Evolutionary conservation across 2,113 vertebrate species (phyloP), one percentile per base, ranked within the genome.

Genomic region (Chionis minor): DNA sequence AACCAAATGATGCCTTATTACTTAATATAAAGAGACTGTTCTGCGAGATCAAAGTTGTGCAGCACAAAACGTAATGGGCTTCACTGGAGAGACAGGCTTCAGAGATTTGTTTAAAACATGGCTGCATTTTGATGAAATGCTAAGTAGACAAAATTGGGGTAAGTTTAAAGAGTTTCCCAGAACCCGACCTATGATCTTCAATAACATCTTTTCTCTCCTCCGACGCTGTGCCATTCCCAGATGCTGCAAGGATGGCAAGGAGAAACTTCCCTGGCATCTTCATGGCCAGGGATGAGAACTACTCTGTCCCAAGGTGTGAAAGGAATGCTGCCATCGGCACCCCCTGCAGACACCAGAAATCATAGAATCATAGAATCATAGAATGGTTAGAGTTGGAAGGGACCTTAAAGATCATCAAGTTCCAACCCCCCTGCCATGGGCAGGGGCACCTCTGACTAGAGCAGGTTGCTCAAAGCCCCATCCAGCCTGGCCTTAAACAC

Each of bases 1-100:
- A 97, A 95, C 95, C 95, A 97, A 97, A 94, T 96, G 95, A 97
- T 94, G 96, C 91, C 90, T 96, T 97, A 96, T 96, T 97, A 96
- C 89, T 96, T 97, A 96, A 97, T 96, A 73, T 81, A 96, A 92
- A 95, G 91, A 95, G 97, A 96, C 95, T 95, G 93, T 73, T 97
- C 87, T 51, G 67, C 0, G 3, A 97, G 97, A 97, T 97, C 96
- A 97, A 97, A 97, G 97, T 90, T 66, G 81, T 67, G 67, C 75
- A 63, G 82, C 94, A 86, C 81, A 85, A 90, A 93, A 88, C 2
- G 38, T 86, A 96, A 94, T 78, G 84, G 94, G 85, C 55, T 95
- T 77, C 27, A 32, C 84, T 32, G 63, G 71, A 95, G 81, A 90
- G 91, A 91, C 35, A 88, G 54, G 78, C 89, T 92, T 89, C 5